These are phyloP conservation scores for Manis crassicaudata DNA, from an alignment of 2,797 vertebrate genomes.

Conservation along the genomic window DNA sequence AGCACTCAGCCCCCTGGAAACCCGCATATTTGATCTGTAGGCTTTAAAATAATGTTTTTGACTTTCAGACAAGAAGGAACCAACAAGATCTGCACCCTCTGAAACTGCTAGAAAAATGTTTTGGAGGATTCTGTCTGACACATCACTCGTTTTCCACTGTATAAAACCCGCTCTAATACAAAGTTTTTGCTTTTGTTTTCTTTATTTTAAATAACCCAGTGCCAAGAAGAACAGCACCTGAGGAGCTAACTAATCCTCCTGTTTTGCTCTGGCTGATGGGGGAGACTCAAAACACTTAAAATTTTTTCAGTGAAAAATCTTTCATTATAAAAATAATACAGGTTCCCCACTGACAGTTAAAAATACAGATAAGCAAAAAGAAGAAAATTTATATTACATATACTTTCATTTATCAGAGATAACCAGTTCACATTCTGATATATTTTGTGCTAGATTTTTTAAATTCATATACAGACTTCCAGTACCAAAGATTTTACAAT, in stretches of 20 bases:
- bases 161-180: neutral
- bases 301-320: conserved; percentile 25
- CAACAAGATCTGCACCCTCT: neutral
- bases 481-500: neutral
- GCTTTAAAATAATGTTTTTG: conserved; percentile 47
- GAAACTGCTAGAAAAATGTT: conserved; percentile 43
- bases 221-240: neutral
- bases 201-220: conserved; percentile 43
- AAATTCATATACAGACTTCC: neutral
- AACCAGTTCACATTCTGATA: conserved; percentile 1
- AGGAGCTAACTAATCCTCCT: conserved; percentile 32
- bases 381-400: conserved; percentile 9
- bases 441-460: neutral
- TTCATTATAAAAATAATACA: conserved; percentile 50
- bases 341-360: neutral
- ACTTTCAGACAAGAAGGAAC: conserved; percentile 5
- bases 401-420: neutral
- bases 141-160: neutral
- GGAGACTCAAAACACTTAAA: conserved; percentile 11
- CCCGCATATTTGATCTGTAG: neutral
- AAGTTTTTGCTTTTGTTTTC: neutral
- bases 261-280: conserved; percentile 5
- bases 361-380: conserved; percentile 36
- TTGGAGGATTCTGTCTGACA: neutral
- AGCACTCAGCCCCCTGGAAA: neutral